Conservation (phyloP, 2,888 invertebrate genomes). For the Diabrotica balteata region DNA sequence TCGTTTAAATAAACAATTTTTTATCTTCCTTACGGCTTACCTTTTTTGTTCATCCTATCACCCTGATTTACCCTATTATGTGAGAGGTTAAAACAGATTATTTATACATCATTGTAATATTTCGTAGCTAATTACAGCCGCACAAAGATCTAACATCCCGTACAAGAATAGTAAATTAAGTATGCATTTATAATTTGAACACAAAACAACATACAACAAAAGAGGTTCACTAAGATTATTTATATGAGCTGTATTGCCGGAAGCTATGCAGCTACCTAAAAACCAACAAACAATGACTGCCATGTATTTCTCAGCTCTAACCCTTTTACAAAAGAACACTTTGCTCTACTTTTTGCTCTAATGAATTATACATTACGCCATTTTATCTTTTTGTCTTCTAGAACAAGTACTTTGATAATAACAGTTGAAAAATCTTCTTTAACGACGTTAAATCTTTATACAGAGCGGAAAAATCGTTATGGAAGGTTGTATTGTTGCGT, state of each 20-base stretch:
- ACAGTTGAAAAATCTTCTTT: too few species aligned
- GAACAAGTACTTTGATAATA: too few species aligned
- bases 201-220: conserved; percentile 32
- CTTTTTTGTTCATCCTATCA: too few species aligned
- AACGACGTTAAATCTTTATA: too few species aligned
- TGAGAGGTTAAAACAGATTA: too few species aligned
- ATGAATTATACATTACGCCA: conserved; percentile 23
- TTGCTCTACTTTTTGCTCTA: conserved; percentile 19
- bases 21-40: too few species aligned
- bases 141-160: background rate
- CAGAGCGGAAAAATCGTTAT: too few species aligned
- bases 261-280: conserved; percentile 30
- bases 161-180: conserved; percentile 26
- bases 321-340: conserved; percentile 22
- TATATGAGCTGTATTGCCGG: conserved; percentile 31
- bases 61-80: too few species aligned
- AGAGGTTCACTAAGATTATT: conserved; percentile 37
- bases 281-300: conserved; percentile 29
- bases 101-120: too few species aligned
- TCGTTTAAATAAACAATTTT: too few species aligned
- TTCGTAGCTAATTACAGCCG: too few species aligned
- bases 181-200: conserved; percentile 34
- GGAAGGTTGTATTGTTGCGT: too few species aligned
- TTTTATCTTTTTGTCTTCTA: conserved; percentile 17
- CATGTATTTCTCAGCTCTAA: conserved; percentile 20